phyloP scores from a whole-genome alignment of 30 jellyfish, hydroid and myxozoan species.

The Aurelia aurita region DNA sequence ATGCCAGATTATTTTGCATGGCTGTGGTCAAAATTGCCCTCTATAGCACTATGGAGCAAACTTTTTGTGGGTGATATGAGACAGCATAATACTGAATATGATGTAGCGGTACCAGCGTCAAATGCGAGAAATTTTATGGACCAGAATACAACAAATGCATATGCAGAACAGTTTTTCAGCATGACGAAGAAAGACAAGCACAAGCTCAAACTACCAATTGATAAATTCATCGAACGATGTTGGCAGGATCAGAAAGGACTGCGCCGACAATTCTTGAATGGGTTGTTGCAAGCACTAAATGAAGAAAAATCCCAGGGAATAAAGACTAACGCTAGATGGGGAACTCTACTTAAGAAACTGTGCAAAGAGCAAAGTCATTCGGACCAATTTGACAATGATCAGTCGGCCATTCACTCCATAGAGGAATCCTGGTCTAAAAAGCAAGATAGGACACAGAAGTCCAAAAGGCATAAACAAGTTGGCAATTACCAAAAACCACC shows the following conservation, averaged over 20 bases:
- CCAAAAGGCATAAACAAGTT: not conserved
- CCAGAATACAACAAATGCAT: conserved; percentile 20
- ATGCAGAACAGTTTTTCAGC: conserved; percentile 39
- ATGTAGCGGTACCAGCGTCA: not conserved
- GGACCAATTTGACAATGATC: not conserved
- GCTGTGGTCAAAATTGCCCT: conserved; percentile 9
- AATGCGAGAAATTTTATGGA: not conserved
- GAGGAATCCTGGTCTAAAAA: conserved; percentile 18
- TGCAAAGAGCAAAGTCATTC: not conserved
- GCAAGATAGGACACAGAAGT: not conserved
- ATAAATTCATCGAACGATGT: conserved; percentile 19
- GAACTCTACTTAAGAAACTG: not conserved
- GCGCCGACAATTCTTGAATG: conserved; percentile 27
- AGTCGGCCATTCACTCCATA: conserved; percentile 1
- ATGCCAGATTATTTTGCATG: conserved; percentile 12
- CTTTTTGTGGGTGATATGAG: conserved; percentile 3
- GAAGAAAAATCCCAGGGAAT: not conserved
- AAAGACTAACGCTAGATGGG: not conserved
- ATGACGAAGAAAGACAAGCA: conserved; percentile 24
- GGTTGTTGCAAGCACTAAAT: conserved; percentile 8
- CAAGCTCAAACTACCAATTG: conserved; percentile 6
- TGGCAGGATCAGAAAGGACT: conserved; percentile 46
- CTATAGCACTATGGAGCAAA: conserved; percentile 17
- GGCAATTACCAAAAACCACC: conserved; percentile 31
- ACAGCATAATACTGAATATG: not conserved